Base-by-base conservation (phyloP, 2,888 invertebrate genomes). In the Limnephilus rhombicus region DNA sequence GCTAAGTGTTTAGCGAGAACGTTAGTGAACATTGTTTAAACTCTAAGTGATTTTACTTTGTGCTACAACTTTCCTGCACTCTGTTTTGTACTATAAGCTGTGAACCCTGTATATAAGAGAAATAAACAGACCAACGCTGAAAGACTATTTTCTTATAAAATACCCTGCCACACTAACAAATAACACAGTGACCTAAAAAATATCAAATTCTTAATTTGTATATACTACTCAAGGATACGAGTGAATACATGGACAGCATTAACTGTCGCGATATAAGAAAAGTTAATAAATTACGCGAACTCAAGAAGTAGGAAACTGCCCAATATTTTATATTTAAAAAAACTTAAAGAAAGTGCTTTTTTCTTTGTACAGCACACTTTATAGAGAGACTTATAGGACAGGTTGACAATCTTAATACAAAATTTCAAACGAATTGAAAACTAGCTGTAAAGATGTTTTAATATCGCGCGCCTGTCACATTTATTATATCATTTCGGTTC, bases 401-500 rank as follows among this genome's bases (percentile, higher is more conserved):
- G 53, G 31, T 86, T 86, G 86, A 86, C 86, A 49, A 29, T 45
- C 45, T 86, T 29, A 89, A 89, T 89, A 37, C 80, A 68, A 88
- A 68, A 34, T 68, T 88, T 53, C 88, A 31, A 68, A 68, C 68
- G 88, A 80, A n/a, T 37, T 80, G 80, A 18, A 37, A 41, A 9
- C 68, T 24, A 89, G 80, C 88, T n/a, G 80, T 89, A 80, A 89
- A 89, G 80, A 13, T 53, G 80, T 37, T 80, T 89, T 89, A 34
- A 89, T 80, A 89, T 80, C 80, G n/a, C 87, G 24, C 80, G 88
- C 88, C 31, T 89, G 88, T 68, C 88, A 89, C 88, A 80, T 89
- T 89, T 86, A 86, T 89, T 89, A 89, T n/a, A 89, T 37, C 37
- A 89, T 89, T 89, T 89, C 88, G 88, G 68, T 89, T 34, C 80